Conservation (phyloP, 2,113 vertebrate species). For the Halichoeres trimaculatus region DNA sequence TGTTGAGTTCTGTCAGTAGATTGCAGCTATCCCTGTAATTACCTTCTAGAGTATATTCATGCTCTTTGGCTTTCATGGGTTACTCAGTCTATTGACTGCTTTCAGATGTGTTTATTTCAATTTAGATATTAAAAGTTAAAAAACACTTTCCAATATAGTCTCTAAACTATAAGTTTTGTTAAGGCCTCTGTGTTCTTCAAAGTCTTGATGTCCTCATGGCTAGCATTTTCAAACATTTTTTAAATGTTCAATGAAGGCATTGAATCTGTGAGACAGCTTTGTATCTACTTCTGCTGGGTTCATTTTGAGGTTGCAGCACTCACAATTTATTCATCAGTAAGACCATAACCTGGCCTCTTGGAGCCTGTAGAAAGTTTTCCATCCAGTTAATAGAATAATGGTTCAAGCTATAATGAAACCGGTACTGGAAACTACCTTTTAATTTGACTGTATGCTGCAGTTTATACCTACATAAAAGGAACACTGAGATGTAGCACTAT, state of each 20-base stretch:
- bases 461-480: not conserved
- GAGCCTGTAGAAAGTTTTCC: not conserved
- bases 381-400: not conserved
- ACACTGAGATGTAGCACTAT: not conserved
- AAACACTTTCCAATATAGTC: too few species aligned
- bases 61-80: not conserved
- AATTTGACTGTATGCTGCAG: conserved; percentile 4
- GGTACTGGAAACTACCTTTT: not conserved
- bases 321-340: not conserved
- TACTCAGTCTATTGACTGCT: not conserved
- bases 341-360: not conserved
- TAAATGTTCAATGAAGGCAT: not conserved
- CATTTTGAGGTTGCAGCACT: not conserved
- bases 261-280: not conserved
- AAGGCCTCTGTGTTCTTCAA: not conserved
- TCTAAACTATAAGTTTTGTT: not conserved
- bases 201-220: not conserved
- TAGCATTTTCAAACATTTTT: not conserved
- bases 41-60: not conserved
- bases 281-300: not conserved
- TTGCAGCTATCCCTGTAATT: not conserved
- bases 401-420: not conserved
- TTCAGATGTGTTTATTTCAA: too few species aligned
- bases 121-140: too few species aligned
- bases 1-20: not conserved